Conservation (phyloP, 2,113 vertebrate genomes). For the Opisthocomus hoazin region DNA sequence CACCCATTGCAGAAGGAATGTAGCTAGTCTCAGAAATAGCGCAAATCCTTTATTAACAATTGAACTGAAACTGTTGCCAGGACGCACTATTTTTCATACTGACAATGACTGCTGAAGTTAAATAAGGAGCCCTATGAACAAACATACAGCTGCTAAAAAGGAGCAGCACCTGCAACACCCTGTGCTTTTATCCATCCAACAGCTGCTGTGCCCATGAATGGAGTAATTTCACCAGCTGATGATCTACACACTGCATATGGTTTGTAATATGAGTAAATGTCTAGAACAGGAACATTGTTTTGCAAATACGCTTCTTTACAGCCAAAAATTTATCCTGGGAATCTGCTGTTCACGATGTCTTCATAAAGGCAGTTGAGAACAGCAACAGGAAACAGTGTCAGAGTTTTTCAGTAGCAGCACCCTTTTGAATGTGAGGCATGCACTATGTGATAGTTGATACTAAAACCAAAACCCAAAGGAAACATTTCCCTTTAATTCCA, state of each 20-base stretch:
- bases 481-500: not conserved
- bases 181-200: not conserved
- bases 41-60: not conserved
- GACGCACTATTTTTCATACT: not conserved
- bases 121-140: not conserved
- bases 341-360: not conserved
- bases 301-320: not conserved
- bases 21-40: not conserved
- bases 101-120: not conserved
- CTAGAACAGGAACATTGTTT: not conserved
- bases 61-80: not conserved
- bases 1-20: not conserved
- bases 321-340: not conserved
- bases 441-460: not conserved
- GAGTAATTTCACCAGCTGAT: not conserved
- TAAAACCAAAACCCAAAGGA: not conserved
- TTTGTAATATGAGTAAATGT: not conserved
- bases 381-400: not conserved
- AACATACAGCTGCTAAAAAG: not conserved
- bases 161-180: not conserved
- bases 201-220: not conserved
- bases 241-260: not conserved
- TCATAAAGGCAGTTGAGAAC: not conserved
- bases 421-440: not conserved
- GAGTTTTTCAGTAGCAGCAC: not conserved